These are phyloP conservation scores for Aphis craccivora DNA, from an alignment of 1,140 invertebrate genomes.

Conservation along the genomic window DNA sequence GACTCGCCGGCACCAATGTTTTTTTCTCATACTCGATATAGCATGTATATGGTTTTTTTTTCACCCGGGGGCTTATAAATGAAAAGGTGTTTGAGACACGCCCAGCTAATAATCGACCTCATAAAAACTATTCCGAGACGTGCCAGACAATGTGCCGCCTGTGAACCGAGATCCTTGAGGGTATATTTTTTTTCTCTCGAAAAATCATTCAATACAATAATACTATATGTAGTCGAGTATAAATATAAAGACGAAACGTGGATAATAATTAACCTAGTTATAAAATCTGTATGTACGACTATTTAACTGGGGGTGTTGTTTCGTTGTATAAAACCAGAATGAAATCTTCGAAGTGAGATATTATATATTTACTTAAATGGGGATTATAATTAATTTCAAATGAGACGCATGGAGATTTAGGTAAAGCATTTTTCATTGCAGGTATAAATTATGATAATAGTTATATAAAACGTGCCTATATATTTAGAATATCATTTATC, in stretches of 20 bases:
- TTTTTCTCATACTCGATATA: constrained; percentile 29
- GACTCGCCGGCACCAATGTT: constrained; percentile 50
- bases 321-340: not conserved
- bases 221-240: not conserved
- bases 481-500: too few species aligned
- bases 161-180: not conserved
- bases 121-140: constrained; percentile 51
- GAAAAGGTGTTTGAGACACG: constrained; percentile 49
- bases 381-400: not conserved
- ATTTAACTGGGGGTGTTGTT: not conserved
- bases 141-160: constrained; percentile 55
- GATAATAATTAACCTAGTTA: constrained; percentile 16
- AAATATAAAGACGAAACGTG: not conserved
- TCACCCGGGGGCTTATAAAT: constrained; percentile 19
- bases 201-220: not conserved
- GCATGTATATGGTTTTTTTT: constrained; percentile 20
- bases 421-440: not conserved
- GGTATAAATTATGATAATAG: too few species aligned
- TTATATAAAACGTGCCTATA: too few species aligned
- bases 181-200: not conserved
- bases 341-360: not conserved
- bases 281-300: not conserved
- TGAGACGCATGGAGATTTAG: not conserved
- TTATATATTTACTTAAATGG: not conserved
- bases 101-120: constrained; percentile 56